A percentile compares a stretch with the other conserved stretches of the same genome.
Conservation (phyloP, 2,113 vertebrate species). For the Pseudonaja textilis region DNA sequence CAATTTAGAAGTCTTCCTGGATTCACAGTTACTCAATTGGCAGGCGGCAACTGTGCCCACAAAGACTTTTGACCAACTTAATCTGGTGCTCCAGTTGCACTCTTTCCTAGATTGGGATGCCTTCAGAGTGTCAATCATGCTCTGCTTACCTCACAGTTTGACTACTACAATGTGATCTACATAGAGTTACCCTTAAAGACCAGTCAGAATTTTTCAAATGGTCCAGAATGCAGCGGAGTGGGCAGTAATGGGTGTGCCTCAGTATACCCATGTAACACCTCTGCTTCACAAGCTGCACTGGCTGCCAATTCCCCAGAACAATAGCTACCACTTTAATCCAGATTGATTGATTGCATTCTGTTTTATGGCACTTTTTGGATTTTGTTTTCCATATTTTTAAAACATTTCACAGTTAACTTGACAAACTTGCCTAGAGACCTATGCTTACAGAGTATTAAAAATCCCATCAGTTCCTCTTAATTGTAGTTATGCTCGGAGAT, state of each 20-base stretch:
- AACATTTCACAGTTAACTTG: background rate
- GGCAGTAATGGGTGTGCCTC: background rate
- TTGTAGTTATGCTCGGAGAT: background rate
- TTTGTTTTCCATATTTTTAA: background rate
- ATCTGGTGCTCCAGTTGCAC: background rate
- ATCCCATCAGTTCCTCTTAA: background rate
- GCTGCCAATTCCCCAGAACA: background rate
- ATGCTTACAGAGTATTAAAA: background rate
- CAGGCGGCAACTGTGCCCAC: background rate
- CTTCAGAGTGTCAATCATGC: background rate
- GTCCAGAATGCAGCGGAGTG: background rate
- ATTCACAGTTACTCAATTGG: background rate
- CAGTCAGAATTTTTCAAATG: background rate
- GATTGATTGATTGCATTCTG: background rate
- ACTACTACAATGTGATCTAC: background rate
- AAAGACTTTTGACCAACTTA: background rate
- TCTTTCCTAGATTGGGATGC: background rate
- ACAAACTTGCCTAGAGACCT: background rate
- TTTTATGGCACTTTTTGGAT: background rate
- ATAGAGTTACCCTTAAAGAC: background rate
- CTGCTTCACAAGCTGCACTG: background rate
- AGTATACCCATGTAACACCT: background rate
- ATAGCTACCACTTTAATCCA: background rate
- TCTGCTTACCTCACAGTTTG: background rate
- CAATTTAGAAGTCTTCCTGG: background rate